A percentile compares a stretch with the other conserved stretches of the same genome.
These are phyloP conservation scores for Adineta ricciae DNA, from an alignment of 2,888 invertebrate species.

Conservation along the genomic window DNA sequence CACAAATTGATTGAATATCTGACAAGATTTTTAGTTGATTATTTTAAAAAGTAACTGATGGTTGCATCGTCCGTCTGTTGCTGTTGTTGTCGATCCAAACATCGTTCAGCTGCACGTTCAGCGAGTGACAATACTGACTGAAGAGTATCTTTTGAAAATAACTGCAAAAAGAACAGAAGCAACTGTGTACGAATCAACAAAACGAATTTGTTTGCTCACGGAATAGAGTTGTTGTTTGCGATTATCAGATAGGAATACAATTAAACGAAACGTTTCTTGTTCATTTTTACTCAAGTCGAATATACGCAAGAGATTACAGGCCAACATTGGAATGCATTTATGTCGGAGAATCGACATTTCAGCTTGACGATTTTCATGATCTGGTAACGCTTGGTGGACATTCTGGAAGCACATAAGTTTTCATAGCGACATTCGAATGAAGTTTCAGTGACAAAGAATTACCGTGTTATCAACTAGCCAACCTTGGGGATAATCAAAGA, in stretches of 20 bases:
- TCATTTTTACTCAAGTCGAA: not conserved
- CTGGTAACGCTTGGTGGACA: not conserved
- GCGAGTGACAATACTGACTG: not conserved
- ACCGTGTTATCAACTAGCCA: not conserved
- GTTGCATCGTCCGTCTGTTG: not conserved
- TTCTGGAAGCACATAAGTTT: not conserved
- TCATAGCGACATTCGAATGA: not conserved
- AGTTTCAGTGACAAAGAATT: not conserved
- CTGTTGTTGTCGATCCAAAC: slow-evolving; percentile 1
- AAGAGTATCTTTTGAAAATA: slow-evolving; percentile 10
- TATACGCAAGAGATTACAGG: slow-evolving; percentile 9
- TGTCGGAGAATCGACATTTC: slow-evolving; percentile 5
- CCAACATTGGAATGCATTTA: slow-evolving; percentile 10
- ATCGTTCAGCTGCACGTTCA: slow-evolving; percentile 13
- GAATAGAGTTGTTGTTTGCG: not conserved
- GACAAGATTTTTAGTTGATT: not conserved
- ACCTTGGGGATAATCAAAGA: slow-evolving; percentile 18
- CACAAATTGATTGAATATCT: not conserved
- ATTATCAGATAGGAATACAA: slow-evolving; percentile 4
- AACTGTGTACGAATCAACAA: not conserved
- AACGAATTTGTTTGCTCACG: not conserved
- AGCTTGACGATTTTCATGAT: not conserved
- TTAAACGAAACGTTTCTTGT: not conserved
- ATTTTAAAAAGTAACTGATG: not conserved
- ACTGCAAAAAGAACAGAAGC: not conserved